phyloP scores from a whole-genome alignment of 2,797 vertebrate genomes.

The Semotilus atromaculatus region DNA sequence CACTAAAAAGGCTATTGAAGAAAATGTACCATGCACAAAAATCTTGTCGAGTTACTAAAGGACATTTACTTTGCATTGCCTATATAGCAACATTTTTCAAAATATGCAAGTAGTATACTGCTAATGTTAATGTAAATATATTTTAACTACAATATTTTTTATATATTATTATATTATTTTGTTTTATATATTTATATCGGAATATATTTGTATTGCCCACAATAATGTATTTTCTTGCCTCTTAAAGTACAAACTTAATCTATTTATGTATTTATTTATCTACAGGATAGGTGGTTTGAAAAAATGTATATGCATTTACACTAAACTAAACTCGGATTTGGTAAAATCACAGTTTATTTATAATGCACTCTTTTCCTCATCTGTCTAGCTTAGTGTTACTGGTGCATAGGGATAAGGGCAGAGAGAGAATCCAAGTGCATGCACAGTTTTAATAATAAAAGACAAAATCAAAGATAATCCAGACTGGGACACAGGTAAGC shows the following conservation, averaged over 20 bases:
- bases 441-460: not conserved
- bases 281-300: not conserved
- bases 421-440: not conserved
- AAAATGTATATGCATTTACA: no score
- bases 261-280: not conserved
- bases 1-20: conserved; percentile 29
- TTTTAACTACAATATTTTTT: no score
- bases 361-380: not conserved
- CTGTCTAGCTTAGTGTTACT: no score
- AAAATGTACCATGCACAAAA: conserved; percentile 33
- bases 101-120: not conserved
- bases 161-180: no score
- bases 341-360: not conserved
- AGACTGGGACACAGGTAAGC: not conserved
- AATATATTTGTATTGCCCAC: not conserved
- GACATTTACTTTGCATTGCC: not conserved
- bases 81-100: not conserved
- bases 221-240: not conserved
- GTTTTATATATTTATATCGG: no score
- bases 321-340: not conserved
- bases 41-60: not conserved
- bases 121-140: not conserved
- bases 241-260: not conserved
- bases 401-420: no score
- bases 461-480: not conserved